A percentile compares a stretch with the other conserved stretches of the same genome.
phyloP scores from a whole-genome alignment of 2,888 invertebrate species.

The Drosophila bunnanda region DNA sequence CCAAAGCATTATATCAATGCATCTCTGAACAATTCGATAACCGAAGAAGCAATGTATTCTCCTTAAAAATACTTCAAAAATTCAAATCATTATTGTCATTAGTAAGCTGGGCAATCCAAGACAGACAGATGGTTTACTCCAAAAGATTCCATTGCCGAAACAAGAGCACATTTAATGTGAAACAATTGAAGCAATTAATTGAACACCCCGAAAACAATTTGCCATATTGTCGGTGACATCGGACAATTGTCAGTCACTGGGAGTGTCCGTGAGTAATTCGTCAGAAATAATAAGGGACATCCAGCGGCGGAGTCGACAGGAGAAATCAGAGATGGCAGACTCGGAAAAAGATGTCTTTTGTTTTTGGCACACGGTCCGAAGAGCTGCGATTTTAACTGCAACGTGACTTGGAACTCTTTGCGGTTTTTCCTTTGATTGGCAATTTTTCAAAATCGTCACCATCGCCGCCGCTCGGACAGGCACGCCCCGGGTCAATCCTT shows the following conservation, averaged over 20 bases:
- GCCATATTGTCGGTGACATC: conserved; percentile 67
- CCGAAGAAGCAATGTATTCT: no score
- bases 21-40: neutral
- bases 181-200: conserved; percentile 42
- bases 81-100: neutral
- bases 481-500: conserved; percentile 40
- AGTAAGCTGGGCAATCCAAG: no score
- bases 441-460: conserved; percentile 79
- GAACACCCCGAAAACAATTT: conserved; percentile 63
- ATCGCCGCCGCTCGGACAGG: conserved; percentile 36
- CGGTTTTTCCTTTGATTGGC: conserved; percentile 74
- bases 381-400: conserved; percentile 66
- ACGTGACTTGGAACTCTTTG: conserved; percentile 74
- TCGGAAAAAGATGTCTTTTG: conserved; percentile 55
- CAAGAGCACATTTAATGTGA: conserved; percentile 20
- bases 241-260: conserved; percentile 56
- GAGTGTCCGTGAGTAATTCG: conserved; percentile 60
- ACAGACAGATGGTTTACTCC: conserved; percentile 27
- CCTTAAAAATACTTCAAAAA: neutral
- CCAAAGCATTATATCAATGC: neutral
- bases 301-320: neutral
- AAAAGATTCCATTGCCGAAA: conserved; percentile 15
- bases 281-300: conserved; percentile 52
- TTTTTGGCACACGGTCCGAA: conserved; percentile 61
- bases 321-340: conserved; percentile 30